These are phyloP conservation scores for Nesometra sesokonis DNA, from an alignment of 35 echinoderm and acorn worm species.

Conservation along the genomic window DNA sequence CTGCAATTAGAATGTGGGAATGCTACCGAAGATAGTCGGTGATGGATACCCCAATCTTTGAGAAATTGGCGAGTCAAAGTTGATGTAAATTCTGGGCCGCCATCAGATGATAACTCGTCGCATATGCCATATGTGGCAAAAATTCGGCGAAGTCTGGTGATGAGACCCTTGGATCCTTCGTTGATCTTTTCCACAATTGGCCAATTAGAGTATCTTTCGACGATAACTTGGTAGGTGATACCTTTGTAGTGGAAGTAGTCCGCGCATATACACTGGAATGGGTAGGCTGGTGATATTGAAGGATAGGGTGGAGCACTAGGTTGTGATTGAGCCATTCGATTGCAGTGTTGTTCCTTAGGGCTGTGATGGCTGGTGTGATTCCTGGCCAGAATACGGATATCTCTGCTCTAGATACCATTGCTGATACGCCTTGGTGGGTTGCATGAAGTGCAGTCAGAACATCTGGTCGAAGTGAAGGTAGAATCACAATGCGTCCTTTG, in stretches of 20 bases:
- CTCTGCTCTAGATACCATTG: slow-evolving; percentile 24
- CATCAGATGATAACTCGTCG: slow-evolving; percentile 23
- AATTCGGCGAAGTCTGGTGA: slow-evolving; percentile 8
- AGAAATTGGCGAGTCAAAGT: neutral
- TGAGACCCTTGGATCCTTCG: slow-evolving; percentile 8
- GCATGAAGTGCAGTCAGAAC: slow-evolving; percentile 36
- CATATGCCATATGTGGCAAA: slow-evolving; percentile 20
- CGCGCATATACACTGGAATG: slow-evolving; percentile 26
- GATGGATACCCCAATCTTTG: slow-evolving; percentile 2
- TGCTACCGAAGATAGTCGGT: slow-evolving; percentile 22
- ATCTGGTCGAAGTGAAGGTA: slow-evolving; percentile 16
- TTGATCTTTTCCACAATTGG: neutral
- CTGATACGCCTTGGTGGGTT: slow-evolving; percentile 34
- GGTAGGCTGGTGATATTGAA: slow-evolving; percentile 16
- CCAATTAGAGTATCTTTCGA: slow-evolving; percentile 31
- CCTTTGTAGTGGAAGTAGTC: slow-evolving; percentile 40
- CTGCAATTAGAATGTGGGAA: slow-evolving; percentile 24
- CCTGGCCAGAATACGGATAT: slow-evolving; percentile 46
- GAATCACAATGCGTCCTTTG: slow-evolving; percentile 41
- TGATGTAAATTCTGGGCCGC: slow-evolving; percentile 16
- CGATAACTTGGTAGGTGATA: slow-evolving; percentile 7
- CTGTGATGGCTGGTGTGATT: neutral
- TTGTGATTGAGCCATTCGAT: slow-evolving; percentile 35
- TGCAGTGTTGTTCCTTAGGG: neutral
- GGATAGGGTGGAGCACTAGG: slow-evolving; percentile 14